Evolutionary conservation across 2,113 vertebrate species (phyloP), one percentile per base, ranked within the genome.

Genomic region (Cyprinodon variegatus): DNA sequence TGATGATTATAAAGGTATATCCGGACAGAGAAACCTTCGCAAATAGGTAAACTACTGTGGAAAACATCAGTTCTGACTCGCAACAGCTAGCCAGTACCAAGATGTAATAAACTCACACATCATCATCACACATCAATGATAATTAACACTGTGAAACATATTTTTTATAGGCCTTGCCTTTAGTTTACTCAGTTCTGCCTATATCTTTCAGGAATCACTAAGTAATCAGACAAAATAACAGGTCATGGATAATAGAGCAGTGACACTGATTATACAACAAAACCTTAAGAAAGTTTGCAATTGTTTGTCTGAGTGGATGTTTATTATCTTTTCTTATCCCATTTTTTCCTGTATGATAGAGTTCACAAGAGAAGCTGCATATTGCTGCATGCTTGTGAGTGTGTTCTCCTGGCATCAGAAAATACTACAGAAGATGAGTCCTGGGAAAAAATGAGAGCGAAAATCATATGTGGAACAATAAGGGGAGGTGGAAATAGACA

Each of bases 241-340:
- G 79, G 74, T 87, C 85, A 59, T 72, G 86, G 79, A 82, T 78
- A 85, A 93, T 85, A 92, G 81, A 89, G 88, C 65, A 87, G 92
- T 91, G 90, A 94, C 90, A 66, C 72, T 46, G 92, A 94, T 93
- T 91, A 92, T 91, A 91, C 91, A 93, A 86, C 85, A 65, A 88
- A 86, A 83, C 82, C 74, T 91, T 86, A 79, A 81, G 77, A 89
- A 82, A 88, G 84, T 88, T 89, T 89, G 71, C 86, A 80, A 89
- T 86, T 88, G 90, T 84, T 70, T 75, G 87, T 67, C 75, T 84
- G 82, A 86, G 87, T 81, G 73, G 84, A 88, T 61, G 57, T 38
- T 29, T 59, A 65, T 69, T 48, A 60, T 68, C 67, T 74, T 36
- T 40, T 78, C 46, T 71, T 62, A 70, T 70, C 72, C 37, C 68